Conservation (phyloP, 2,797 vertebrate genomes). For the Intellagama lesueurii region DNA sequence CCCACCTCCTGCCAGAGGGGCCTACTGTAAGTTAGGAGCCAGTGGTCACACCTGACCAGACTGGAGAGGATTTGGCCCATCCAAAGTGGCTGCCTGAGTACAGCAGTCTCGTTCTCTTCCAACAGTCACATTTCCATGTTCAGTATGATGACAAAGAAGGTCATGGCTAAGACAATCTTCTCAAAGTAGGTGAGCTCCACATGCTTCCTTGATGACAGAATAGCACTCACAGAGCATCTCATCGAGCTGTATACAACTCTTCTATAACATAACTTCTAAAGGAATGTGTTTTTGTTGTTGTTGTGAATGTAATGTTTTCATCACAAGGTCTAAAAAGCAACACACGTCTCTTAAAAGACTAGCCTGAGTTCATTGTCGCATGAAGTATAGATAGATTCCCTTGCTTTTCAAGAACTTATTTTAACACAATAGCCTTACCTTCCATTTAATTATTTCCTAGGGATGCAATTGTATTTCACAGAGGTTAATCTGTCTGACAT, state of each 20-base stretch:
- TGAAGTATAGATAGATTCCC: neutral
- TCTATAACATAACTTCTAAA: conserved; percentile 41
- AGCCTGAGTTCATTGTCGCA: conserved; percentile 3
- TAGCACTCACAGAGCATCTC: neutral
- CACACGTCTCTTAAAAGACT: conserved; percentile 49
- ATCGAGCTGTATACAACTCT: neutral
- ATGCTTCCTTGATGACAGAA: neutral
- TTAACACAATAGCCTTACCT: neutral
- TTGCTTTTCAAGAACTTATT: conserved; percentile 15
- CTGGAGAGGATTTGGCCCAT: no score
- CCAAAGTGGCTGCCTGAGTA: neutral
- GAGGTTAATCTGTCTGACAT: neutral
- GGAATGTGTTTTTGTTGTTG: conserved; percentile 36
- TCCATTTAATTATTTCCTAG: conserved; percentile 12
- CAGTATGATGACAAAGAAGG: neutral
- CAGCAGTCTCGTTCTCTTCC: neutral
- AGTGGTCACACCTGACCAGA: no score
- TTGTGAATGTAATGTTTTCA: conserved; percentile 18
- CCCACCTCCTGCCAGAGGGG: no score
- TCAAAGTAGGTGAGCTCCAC: no score
- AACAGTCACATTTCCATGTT: neutral
- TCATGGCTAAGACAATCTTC: no score
- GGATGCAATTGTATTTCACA: conserved; percentile 1
- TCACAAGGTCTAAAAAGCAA: conserved; percentile 46
- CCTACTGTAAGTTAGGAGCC: no score